Evolutionary conservation across 92 coral and sea anemone genomes (phyloP), one percentile per base, ranked within the genome.

Genomic region (Micromussa lordhowensis): DNA sequence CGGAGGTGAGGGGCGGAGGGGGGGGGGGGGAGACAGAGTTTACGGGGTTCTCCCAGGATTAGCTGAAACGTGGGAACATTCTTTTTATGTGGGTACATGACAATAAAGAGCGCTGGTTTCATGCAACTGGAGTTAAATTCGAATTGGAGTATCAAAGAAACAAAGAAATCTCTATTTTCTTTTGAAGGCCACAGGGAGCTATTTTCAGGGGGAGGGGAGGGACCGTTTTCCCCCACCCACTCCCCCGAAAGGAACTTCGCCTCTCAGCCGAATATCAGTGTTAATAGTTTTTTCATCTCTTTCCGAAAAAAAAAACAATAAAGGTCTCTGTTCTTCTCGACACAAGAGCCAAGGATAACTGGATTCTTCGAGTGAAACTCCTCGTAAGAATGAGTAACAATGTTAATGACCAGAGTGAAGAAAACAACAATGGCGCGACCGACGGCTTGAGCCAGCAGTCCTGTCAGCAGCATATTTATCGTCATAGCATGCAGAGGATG

Each of bases 391-490:
- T 34, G 64, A 53, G 68, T 17, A 30, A 54, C 48, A 28, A 54
- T 53, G 64, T 78, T 29, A 63, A 19, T 59, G 58, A 16, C 10
- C 2, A 49, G 22, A 24, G 71, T 12, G 18, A 28, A 66, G 71
- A 40, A 75, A 29, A 48, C 61, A 51, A 24, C 40, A 26, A 34
- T 8, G 3, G 64, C 59, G 64, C 2, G 61, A 48, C 34, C 26
- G 55, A 49, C 21, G 4, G 64, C 77, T 28, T 19, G 77, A 82
- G 44, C 86, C 63, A 40, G 86, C 38, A 6, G 38, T 70, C 26
- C 6, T 83, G 86, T 53, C 78, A 83, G 86, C 68, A 38, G 48
- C 15, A 31, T 40, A 38, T 18, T 82, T 83, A 48, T 24, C 31
- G 15, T 26, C 87, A 16, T 40, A 35, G 81, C 68, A 61, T 61